These are phyloP conservation scores for Trididemnum miniatum DNA, from an alignment of 23 tunicate species.

Conservation along the genomic window DNA sequence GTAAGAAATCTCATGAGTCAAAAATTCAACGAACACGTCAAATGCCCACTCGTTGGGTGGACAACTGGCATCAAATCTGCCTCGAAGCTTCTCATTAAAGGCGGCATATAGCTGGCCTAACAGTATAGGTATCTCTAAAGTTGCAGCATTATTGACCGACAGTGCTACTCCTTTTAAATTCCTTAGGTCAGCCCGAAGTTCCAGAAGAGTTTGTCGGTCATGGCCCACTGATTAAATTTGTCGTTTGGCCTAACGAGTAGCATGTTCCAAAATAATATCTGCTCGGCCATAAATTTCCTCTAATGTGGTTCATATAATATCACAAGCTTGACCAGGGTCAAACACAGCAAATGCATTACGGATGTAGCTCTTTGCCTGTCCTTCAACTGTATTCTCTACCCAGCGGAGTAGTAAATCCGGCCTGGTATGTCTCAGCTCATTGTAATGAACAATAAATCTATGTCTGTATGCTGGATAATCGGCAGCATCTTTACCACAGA, in stretches of 20 bases:
- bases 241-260: neutral
- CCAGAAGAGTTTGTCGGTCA: neutral
- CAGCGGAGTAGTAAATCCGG: no score
- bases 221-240: neutral
- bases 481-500: no score
- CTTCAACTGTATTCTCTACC: no score
- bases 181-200: constrained; percentile 5
- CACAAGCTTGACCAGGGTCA: constrained; percentile 25
- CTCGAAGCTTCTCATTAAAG: neutral
- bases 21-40: neutral
- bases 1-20: neutral
- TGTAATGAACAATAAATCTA: no score
- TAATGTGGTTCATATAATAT: constrained; percentile 1
- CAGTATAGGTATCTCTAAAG: neutral
- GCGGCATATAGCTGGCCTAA: neutral
- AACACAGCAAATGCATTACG: no score
- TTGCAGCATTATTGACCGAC: neutral
- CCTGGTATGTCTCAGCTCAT: no score
- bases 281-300: constrained; percentile 5
- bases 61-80: neutral
- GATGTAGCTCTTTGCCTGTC: no score
- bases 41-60: neutral
- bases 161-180: neutral
- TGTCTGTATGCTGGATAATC: no score
- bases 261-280: neutral